Evolutionary conservation across 2,888 invertebrate species (phyloP).

Genomic region (Dromius quadrimaculatus): DNA sequence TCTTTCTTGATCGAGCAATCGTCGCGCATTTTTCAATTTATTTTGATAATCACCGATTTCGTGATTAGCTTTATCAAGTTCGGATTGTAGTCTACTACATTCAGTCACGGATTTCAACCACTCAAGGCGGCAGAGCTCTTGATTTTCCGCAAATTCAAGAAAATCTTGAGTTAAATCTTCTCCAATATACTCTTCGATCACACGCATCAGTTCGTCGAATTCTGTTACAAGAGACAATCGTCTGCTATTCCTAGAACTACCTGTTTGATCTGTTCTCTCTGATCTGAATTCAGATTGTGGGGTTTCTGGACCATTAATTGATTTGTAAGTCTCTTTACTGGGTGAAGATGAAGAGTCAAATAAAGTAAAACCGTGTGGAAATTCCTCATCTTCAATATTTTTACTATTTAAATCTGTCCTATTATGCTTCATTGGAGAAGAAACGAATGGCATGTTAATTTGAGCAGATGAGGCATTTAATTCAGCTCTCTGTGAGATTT

Average conservation of each 20-base stretch:
- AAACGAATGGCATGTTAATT: slow-evolving; percentile 11
- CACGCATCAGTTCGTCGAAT: slow-evolving; percentile 79
- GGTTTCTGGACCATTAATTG: background rate
- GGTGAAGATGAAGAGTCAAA: background rate
- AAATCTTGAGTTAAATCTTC: slow-evolving; percentile 71
- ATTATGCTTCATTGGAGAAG: slow-evolving; percentile 30
- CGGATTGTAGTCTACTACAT: slow-evolving; percentile 77
- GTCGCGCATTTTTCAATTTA: slow-evolving; percentile 84
- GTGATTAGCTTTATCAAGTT: slow-evolving; percentile 77
- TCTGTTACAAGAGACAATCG: slow-evolving; percentile 77
- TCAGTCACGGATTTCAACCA: slow-evolving; percentile 80
- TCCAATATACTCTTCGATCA: slow-evolving; percentile 75
- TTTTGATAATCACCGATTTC: slow-evolving; percentile 82
- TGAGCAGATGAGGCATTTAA: background rate
- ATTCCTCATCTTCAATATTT: slow-evolving; percentile 38
- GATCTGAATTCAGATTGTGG: slow-evolving; percentile 2
- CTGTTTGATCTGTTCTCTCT: background rate
- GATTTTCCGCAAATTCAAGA: slow-evolving; percentile 77
- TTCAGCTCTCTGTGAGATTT: background rate
- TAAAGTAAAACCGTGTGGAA: slow-evolving; percentile 13
- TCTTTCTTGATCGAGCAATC: slow-evolving; percentile 84
- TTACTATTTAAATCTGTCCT: background rate
- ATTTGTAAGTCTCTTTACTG: slow-evolving; percentile 2
- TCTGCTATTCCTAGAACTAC: too few species aligned
- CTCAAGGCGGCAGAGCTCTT: slow-evolving; percentile 78